Percentiles rank a stretch among this genome's conserved stretches.
Conservation (phyloP, 2,113 vertebrate species). For the Connochaetes taurinus region DNA sequence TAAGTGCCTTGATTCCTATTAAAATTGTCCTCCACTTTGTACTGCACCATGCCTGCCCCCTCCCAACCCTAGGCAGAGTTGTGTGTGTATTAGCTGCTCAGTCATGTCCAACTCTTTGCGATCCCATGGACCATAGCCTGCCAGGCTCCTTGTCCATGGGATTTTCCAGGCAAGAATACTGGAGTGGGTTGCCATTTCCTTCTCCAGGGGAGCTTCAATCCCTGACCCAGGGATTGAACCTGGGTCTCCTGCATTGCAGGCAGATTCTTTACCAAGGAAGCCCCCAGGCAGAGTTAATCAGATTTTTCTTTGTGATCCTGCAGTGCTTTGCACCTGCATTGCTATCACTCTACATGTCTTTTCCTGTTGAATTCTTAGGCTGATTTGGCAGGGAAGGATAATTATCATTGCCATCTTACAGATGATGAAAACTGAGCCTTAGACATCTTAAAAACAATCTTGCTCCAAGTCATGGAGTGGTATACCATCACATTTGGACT, state of each 20-base stretch:
- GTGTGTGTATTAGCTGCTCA: neutral
- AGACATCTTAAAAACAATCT: neutral
- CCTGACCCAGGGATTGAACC: neutral
- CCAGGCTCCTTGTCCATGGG: neutral
- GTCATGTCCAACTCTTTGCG: neutral
- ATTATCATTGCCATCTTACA: neutral
- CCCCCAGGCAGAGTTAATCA: neutral
- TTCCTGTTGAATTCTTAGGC: neutral
- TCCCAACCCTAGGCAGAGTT: neutral
- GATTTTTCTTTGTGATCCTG: neutral
- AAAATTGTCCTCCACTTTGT: neutral
- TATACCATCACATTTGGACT: neutral
- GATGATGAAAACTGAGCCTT: neutral
- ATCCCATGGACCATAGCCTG: neutral
- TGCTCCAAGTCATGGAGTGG: neutral
- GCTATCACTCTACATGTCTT: neutral
- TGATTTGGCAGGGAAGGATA: neutral
- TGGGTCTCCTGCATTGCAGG: neutral
- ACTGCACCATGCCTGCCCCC: fast-evolving
- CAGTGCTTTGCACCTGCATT: neutral
- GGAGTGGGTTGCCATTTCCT: neutral
- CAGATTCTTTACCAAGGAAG: neutral
- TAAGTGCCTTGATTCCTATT: neutral
- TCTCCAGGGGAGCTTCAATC: neutral
- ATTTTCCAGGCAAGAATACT: neutral